phyloP scores from a whole-genome alignment of 2,888 invertebrate genomes.

The Allolobophora icterica region DNA sequence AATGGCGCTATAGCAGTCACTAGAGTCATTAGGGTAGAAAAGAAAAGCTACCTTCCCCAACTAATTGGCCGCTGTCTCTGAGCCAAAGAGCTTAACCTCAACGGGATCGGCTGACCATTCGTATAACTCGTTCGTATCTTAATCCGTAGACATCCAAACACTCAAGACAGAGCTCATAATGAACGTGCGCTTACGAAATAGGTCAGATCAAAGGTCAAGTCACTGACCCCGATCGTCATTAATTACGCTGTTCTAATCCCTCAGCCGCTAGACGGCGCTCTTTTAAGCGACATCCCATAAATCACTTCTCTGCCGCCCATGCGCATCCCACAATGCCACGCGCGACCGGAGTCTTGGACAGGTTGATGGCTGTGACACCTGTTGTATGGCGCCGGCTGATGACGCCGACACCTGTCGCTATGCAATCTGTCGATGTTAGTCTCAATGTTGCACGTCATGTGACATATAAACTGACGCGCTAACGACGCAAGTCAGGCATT shows the following conservation, averaged over 20 bases:
- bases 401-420: neutral
- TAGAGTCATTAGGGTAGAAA: neutral
- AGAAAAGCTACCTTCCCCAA: neutral
- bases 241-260: slow-evolving; percentile 22
- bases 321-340: slow-evolving; percentile 27
- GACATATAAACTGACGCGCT: neutral
- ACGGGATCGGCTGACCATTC: neutral
- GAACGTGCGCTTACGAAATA: neutral
- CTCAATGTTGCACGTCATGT: neutral
- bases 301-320: slow-evolving; percentile 15
- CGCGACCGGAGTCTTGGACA: slow-evolving; percentile 21
- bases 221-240: neutral
- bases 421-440: slow-evolving; percentile 11
- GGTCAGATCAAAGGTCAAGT: slow-evolving; percentile 25
- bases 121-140: neutral
- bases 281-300: slow-evolving; percentile 14
- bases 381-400: neutral
- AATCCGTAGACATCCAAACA: neutral
- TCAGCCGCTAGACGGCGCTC: neutral
- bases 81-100: neutral
- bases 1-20: neutral
- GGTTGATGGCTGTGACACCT: neutral
- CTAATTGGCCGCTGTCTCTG: neutral
- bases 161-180: slow-evolving; percentile 17
- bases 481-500: neutral